Percentiles rank a stretch among this genome's conserved stretches.
Evolutionary conservation across 2,888 invertebrate species (phyloP).

Genomic region (Drosophila fungiperda): DNA sequence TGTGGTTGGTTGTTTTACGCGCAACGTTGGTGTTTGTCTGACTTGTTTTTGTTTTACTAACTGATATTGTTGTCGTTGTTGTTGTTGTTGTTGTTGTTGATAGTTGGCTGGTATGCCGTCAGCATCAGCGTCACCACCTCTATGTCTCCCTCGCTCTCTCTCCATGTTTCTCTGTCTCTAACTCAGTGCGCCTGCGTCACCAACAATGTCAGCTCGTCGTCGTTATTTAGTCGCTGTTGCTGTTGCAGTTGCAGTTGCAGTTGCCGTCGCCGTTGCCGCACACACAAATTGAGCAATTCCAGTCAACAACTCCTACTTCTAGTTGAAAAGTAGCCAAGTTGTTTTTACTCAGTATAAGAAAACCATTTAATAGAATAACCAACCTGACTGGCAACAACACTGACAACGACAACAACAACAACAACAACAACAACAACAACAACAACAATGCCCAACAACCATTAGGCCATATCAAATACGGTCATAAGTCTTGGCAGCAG

Average conservation of each 20-base stretch:
- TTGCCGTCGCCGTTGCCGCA: slow-evolving; percentile 42
- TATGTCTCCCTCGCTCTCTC: not conserved
- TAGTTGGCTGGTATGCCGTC: slow-evolving; percentile 54
- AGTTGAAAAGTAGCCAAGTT: slow-evolving; percentile 74
- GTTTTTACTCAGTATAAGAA: slow-evolving; percentile 62
- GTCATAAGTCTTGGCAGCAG: slow-evolving; percentile 73
- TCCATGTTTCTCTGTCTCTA: not conserved
- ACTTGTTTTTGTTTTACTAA: slow-evolving; percentile 44
- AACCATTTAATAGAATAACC: slow-evolving; percentile 69
- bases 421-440: slow-evolving; percentile 28
- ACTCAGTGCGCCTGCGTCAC: slow-evolving; percentile 2
- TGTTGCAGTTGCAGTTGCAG: slow-evolving; percentile 6
- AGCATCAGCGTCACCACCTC: slow-evolving; percentile 41
- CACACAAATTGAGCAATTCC: slow-evolving; percentile 81
- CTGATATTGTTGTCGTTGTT: slow-evolving; percentile 13
- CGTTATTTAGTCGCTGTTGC: slow-evolving; percentile 49
- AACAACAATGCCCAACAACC: slow-evolving; percentile 46
- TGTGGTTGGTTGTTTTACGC: slow-evolving; percentile 39
- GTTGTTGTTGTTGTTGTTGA: slow-evolving; percentile 29
- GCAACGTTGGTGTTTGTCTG: slow-evolving; percentile 57
- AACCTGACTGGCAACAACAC: slow-evolving; percentile 36
- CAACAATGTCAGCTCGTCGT: slow-evolving; percentile 37
- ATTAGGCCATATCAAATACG: slow-evolving; percentile 78
- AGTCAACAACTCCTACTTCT: slow-evolving; percentile 80
- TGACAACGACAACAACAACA: slow-evolving; percentile 26